These are phyloP conservation scores for Dendrocincla fuliginosa DNA, from an alignment of 2,797 vertebrate species.

Conservation along the genomic window DNA sequence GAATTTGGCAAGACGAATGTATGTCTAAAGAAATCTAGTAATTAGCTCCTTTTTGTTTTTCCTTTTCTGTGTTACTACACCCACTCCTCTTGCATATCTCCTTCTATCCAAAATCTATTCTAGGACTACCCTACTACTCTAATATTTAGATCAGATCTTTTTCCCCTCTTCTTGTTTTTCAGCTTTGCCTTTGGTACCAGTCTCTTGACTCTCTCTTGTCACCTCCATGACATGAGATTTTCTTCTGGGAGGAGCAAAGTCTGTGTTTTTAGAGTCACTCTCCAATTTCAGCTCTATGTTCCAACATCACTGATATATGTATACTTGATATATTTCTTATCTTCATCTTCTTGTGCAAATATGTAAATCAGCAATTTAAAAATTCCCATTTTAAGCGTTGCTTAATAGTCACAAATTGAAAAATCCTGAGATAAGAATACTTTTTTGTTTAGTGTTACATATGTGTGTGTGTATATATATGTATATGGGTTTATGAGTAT, in stretches of 20 bases:
- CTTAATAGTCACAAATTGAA: too few species aligned
- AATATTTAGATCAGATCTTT: not conserved
- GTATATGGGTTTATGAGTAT: too few species aligned
- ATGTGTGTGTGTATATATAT: too few species aligned
- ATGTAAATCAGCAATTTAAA: too few species aligned
- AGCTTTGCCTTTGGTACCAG: not conserved
- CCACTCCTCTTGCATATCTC: not conserved
- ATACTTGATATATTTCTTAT: too few species aligned
- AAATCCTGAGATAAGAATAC: too few species aligned
- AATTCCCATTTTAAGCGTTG: too few species aligned
- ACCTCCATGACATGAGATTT: not conserved
- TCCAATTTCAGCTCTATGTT: not conserved
- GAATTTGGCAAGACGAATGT: not conserved
- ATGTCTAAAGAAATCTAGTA: not conserved
- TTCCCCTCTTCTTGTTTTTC: not conserved
- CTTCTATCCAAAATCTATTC: not conserved
- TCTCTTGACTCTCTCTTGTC: not conserved
- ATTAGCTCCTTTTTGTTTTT: not conserved
- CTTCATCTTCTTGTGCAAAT: too few species aligned
- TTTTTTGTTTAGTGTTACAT: too few species aligned
- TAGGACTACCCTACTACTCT: not conserved
- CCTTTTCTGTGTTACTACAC: not conserved
- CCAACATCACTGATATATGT: too few species aligned
- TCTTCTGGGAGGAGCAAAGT: not conserved
- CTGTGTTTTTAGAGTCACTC: not conserved